Evolutionary conservation across 2,888 invertebrate genomes (phyloP), one percentile per base, ranked within the genome.

Genomic region (Pachycephus smyrnensis): DNA sequence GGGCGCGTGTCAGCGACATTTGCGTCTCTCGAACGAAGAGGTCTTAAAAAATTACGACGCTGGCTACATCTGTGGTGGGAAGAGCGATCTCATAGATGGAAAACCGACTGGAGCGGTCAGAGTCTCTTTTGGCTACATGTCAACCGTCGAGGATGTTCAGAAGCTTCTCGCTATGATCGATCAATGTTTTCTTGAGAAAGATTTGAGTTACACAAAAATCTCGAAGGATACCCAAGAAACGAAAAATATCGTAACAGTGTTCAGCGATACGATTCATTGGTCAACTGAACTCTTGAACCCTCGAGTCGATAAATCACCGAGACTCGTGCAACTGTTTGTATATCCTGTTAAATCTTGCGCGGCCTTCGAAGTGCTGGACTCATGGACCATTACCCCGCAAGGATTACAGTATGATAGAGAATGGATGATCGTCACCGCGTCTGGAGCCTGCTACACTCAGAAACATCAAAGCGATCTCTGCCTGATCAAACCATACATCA

Each of bases 261-360:
- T 15, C 32, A 23, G 37, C 11, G 12, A 77, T 12, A 69, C 76
- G 78, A 55, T 76, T 30, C 30, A 35, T 31, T n/a, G 37, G 31
- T 35, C 40, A 15, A 73, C 3, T 73, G 35, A 36, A 35, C 4
- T 69, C 69, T 32, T 1, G 30, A 30, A 6, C 69, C 4, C 68
- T 9, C 73, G 75, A 31, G 33, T 88, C 76, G 85, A 86, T 0
- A 83, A 75, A 69, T 78, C 84, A 37, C 82, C 77, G 32, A 40
- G 40, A 40, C 86, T 94, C 4, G 91, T 90, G 35, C 89, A 93
- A 80, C 93, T 96, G 82, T 94, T 94, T 88, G 93, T 98, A 74
- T 98, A 96, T 90, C 98, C 98, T 0, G 93, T 98, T 11, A 98
- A 98, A 92, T 98, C 98, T 0, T 98, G 98, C 91, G 97, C 95